Conservation (phyloP, 1,140 invertebrate genomes). For the Conus betulinus region DNA sequence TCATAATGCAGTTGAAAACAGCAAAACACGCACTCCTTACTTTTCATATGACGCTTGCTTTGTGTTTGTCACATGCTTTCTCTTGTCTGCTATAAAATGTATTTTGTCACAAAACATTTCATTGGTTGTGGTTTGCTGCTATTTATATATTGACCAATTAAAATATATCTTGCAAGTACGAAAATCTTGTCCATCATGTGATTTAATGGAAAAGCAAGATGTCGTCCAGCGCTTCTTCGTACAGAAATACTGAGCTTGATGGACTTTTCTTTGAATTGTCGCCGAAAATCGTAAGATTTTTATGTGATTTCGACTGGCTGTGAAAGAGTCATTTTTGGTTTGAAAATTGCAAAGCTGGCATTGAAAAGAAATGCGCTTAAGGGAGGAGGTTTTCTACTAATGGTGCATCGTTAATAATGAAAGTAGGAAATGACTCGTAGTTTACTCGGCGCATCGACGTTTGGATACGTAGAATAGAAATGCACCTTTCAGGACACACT, state of each 20-base stretch:
- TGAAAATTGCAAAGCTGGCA: no score
- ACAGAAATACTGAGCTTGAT: not conserved
- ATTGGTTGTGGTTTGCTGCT: not conserved
- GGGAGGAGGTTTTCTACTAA: not conserved
- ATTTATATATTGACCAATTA: not conserved
- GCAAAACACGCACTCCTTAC: no score
- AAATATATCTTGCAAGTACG: not conserved
- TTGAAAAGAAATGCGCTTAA: no score
- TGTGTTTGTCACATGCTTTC: not conserved
- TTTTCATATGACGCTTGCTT: no score
- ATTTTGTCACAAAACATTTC: not conserved
- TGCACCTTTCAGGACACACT: no score
- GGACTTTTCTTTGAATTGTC: conserved; percentile 32
- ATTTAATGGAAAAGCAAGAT: not conserved
- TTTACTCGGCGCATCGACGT: not conserved
- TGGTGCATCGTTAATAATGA: not conserved
- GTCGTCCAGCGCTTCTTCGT: not conserved
- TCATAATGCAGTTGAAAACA: no score
- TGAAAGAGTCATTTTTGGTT: not conserved
- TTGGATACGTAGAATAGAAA: not conserved
- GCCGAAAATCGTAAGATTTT: conserved; percentile 21
- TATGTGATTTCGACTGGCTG: not conserved
- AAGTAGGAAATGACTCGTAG: not conserved
- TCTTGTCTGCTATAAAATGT: not conserved
- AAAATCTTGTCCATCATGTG: not conserved